These are phyloP conservation scores for Enteromius anoplus DNA, from an alignment of 2,797 vertebrate genomes.

Conservation along the genomic window DNA sequence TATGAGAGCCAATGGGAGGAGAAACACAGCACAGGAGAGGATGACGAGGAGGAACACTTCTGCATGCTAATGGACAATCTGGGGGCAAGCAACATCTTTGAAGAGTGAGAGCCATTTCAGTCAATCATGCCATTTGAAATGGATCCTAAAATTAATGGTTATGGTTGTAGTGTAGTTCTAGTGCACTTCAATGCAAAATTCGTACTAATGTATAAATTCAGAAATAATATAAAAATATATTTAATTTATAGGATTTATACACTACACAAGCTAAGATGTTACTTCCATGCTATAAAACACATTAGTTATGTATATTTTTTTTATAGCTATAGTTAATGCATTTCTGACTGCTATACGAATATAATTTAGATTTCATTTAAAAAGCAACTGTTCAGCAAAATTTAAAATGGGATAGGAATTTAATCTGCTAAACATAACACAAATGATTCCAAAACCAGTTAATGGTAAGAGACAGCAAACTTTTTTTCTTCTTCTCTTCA, in stretches of 20 bases:
- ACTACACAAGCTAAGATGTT: neutral
- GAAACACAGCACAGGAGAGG: slow-evolving; percentile 63
- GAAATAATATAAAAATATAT: neutral
- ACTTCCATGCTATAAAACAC: neutral
- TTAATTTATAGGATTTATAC: neutral
- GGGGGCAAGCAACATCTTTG: slow-evolving; percentile 83
- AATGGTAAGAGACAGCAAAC: neutral
- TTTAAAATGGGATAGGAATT: neutral
- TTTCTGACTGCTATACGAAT: neutral
- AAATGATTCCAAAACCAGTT: neutral
- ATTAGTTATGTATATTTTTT: neutral
- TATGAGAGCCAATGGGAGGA: slow-evolving; percentile 76
- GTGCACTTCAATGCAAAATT: neutral
- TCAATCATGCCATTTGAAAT: neutral
- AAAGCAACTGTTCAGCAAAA: neutral
- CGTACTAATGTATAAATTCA: neutral
- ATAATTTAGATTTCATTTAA: neutral
- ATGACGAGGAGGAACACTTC: slow-evolving; percentile 89
- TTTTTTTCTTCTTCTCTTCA: neutral
- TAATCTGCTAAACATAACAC: neutral
- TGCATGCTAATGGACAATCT: slow-evolving; percentile 85
- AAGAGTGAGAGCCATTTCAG: slow-evolving; percentile 81
- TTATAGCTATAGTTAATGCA: neutral
- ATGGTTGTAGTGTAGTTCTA: neutral
- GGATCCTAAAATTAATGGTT: neutral